Conservation (phyloP, 1,140 invertebrate species). For the Pachyrhynchus sulphureomaculatus region DNA sequence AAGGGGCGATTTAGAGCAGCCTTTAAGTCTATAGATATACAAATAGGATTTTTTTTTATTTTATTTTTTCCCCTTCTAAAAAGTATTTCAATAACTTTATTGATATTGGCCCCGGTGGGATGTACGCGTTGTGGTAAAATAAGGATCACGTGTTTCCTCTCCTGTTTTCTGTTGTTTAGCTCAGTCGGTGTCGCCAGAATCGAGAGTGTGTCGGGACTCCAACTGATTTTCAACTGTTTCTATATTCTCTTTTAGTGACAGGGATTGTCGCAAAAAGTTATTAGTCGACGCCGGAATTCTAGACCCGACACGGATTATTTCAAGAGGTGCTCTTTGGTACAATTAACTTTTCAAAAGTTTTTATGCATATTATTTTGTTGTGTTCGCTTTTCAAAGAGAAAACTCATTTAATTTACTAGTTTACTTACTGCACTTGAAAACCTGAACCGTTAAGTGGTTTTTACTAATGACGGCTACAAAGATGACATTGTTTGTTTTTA, state of each 20-base stretch:
- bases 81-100: slow-evolving; percentile 38
- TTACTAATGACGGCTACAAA: background rate
- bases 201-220: slow-evolving; percentile 19
- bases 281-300: slow-evolving; percentile 30
- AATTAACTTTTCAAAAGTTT: slow-evolving; percentile 30
- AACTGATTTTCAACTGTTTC: slow-evolving; percentile 8
- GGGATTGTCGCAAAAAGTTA: slow-evolving; percentile 38
- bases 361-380: slow-evolving; percentile 9
- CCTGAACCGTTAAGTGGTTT: slow-evolving; percentile 9
- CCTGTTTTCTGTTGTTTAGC: slow-evolving; percentile 24
- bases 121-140: slow-evolving; percentile 24
- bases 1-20: slow-evolving; percentile 21
- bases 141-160: slow-evolving; percentile 33
- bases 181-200: slow-evolving; percentile 29
- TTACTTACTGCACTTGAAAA: slow-evolving; percentile 20
- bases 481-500: no score
- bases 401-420: slow-evolving; percentile 14
- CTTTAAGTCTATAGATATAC: slow-evolving; percentile 32
- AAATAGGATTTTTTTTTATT: slow-evolving; percentile 36
- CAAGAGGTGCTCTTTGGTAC: slow-evolving; percentile 39
- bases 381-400: background rate
- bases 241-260: slow-evolving; percentile 14
- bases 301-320: slow-evolving; percentile 34
- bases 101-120: slow-evolving; percentile 33
- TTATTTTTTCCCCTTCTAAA: slow-evolving; percentile 31